A percentile compares a stretch with the other conserved stretches of the same genome.
Conservation (phyloP, 2,113 vertebrate species). For the Plecotus auritus region DNA sequence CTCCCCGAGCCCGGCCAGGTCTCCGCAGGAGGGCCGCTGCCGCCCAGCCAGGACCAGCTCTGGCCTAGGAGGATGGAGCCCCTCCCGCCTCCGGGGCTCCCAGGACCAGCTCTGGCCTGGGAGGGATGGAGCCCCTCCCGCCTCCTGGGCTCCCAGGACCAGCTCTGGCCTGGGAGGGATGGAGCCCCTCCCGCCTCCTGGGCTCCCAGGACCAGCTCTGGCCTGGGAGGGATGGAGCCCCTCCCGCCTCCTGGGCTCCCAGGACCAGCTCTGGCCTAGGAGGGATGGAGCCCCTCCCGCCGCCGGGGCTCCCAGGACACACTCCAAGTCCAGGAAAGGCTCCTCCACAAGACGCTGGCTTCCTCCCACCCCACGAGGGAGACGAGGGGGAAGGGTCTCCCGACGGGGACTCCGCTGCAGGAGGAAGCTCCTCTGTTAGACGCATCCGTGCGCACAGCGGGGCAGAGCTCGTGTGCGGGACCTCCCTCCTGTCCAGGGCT, state of each 20-base stretch:
- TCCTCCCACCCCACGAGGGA: background rate
- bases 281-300: background rate
- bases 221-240: background rate
- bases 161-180: background rate
- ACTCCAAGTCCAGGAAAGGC: background rate
- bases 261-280: background rate
- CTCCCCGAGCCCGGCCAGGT: background rate
- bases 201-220: background rate
- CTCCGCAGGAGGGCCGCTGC: background rate
- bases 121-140: background rate
- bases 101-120: background rate
- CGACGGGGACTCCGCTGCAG: too few species aligned
- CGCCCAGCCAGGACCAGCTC: background rate
- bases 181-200: background rate
- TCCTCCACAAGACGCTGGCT: background rate
- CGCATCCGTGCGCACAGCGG: too few species aligned
- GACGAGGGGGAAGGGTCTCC: background rate
- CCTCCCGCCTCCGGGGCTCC: background rate
- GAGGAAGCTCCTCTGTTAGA: too few species aligned
- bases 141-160: background rate
- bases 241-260: background rate
- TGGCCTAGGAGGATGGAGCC: fast-evolving
- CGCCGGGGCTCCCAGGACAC: background rate
- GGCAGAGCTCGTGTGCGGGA: too few species aligned
- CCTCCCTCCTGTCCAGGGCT: too few species aligned